Base-by-base conservation (phyloP, 2,797 vertebrate genomes). In the Pseudopleuronectes americanus region DNA sequence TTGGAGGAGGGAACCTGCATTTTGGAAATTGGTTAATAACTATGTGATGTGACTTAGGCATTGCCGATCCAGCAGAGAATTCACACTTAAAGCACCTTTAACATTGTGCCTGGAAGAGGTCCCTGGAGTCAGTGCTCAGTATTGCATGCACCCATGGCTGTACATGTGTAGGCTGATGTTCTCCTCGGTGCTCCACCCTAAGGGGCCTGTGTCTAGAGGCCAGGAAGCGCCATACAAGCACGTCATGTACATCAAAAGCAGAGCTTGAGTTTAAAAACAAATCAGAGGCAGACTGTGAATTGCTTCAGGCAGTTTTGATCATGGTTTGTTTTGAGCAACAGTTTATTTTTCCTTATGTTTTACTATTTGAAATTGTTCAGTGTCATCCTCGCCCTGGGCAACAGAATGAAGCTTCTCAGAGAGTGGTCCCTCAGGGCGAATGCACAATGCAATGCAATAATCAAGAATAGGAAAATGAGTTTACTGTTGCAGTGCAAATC, bases 171-270 rank as follows among this genome's bases (percentile, higher is more conserved):
- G 22, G 61, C 43, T 43, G n/a, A 22, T 33, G 59, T 8, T 26
- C 19, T 67, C 43, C 33, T 24, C 24, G 36, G 8, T 54, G 47
- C 54, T 26, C n/a, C 21, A 41, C 21, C 54, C 49, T 31, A 16
- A 14, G 58, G 31, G 43, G 17, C 26, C 36, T 51, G 19, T 52
- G 63, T 64, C 77, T 54, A 51, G 33, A 57, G 68, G 31, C 59
- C 68, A 65, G 41, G 62, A 55, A 66, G 43, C 51, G 58, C n/a
- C 64, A 58, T 19, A 55, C 33, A 62, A 65, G 64, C n/a, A 19
- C n/a, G 67, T 84, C 63, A 73, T 84, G 77, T 64, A 79, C 86
- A 77, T 85, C 73, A 80, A 81, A 79, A 45, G 64, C 49, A 63
- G 54, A 71, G 23, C 58, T 79, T 73, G 68, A 73, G 77, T 87